Conservation (phyloP, 30 jellyfish, hydroid and myxozoan genomes). For the Cassiopea andromeda region DNA sequence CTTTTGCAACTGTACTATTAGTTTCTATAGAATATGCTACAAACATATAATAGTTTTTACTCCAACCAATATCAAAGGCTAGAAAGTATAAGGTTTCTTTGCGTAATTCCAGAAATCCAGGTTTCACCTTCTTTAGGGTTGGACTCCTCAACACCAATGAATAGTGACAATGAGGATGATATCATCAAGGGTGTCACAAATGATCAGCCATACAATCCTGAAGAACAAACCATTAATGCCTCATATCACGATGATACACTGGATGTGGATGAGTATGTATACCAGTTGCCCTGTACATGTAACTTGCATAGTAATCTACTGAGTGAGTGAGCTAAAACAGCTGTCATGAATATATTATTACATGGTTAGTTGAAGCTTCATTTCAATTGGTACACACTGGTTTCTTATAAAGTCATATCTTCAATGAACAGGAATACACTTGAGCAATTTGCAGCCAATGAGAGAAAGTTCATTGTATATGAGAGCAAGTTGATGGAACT, state of each 20-base stretch:
- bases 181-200: background rate
- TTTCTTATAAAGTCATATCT: background rate
- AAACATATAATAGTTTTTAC: background rate
- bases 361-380: background rate
- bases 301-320: background rate
- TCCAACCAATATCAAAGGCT: too few relatives aligned
- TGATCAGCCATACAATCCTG: constrained; percentile 21
- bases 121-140: background rate
- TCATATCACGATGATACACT: background rate
- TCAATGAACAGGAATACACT: background rate
- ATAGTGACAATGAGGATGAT: constrained; percentile 29
- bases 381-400: background rate
- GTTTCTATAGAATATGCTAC: background rate
- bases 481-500: constrained; percentile 9
- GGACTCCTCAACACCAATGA: constrained; percentile 15
- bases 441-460: constrained; percentile 17
- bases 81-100: background rate
- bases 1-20: background rate
- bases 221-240: background rate
- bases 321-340: too few relatives aligned
- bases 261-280: constrained; percentile 8
- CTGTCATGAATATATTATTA: too few relatives aligned
- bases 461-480: constrained; percentile 24
- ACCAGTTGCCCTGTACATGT: background rate
- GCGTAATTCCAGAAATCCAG: constrained; percentile 4